Base-by-base conservation (phyloP, 2,888 invertebrate species). In the Hyposoter dolosus region DNA sequence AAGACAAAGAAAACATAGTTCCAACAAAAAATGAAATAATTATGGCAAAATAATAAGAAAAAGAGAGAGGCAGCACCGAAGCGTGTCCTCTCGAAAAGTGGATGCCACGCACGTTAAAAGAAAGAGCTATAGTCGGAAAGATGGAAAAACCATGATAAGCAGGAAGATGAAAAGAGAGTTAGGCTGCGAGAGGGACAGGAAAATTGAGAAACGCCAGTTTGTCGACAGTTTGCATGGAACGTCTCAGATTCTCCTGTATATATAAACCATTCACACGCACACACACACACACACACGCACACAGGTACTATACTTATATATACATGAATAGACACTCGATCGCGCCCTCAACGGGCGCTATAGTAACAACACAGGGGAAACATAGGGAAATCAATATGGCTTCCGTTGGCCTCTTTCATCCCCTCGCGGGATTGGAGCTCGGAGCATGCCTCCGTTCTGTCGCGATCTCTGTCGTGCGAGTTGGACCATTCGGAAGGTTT, bases 311-410 rank as follows among this genome's bases (percentile, higher is more conserved):
- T 7, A 17, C 35, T 32, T 71, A 50, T 47, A 28, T 69, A 35
- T 74, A 63, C 77, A 74, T 75, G 89, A 90, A 90, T 91, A 91
- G 90, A 90, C 90, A 91, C 91, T 91, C 91, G 91, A 91, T 91
- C 91, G 93, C 91, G 91, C 92, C 91, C 91, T 91, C 92, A 90
- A 88, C 90, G 92, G 92, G 92, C 92, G 93, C 93, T 94, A 93
- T 93, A 94, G 93, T 94, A 93, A 93, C 94, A 94, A 94, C 93
- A 93, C 93, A 92, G 93, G 74, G 93, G 94, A 94, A 94, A 94
- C 94, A 94, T 94, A 94, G 94, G 94, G 94, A 94, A 94, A 94
- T 94, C 94, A 94, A 94, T 94, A 94, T 94, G 94, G 94, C 94
- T 94, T 94, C 94, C 94, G 94, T 92, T 92, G 91, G 91, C 91